phyloP scores from a whole-genome alignment of 1,140 invertebrate genomes.

The Drosophila ficusphila region DNA sequence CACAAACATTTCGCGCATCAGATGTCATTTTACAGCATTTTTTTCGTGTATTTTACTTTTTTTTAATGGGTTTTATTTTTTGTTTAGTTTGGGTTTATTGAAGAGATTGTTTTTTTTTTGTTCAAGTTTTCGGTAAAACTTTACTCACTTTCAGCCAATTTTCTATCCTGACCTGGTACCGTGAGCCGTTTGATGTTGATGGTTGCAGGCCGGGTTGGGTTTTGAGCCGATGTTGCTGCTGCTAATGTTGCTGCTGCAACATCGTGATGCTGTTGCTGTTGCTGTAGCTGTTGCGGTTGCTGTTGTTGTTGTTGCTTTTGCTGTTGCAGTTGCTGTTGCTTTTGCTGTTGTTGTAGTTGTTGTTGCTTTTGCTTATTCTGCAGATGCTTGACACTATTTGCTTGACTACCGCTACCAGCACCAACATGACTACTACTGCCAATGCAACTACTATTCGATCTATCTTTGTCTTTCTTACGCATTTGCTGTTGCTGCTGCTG shows the following conservation, averaged over 20 bases:
- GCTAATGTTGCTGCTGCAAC: constrained; percentile 12
- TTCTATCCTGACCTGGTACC: constrained; percentile 83
- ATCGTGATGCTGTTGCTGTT: constrained; percentile 23
- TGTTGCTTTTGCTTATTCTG: constrained; percentile 76
- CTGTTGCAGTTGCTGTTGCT: constrained; percentile 24
- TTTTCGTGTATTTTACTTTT: constrained; percentile 60
- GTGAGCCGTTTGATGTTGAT: constrained; percentile 81
- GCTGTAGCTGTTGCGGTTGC: constrained; percentile 25
- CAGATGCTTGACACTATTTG: constrained; percentile 77
- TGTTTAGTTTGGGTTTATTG: constrained; percentile 53
- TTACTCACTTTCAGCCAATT: constrained; percentile 84
- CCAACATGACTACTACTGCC: constrained; percentile 66
- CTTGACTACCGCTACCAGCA: constrained; percentile 67
- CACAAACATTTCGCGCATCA: constrained; percentile 78
- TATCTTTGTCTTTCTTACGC: constrained; percentile 83
- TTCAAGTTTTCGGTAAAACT: constrained; percentile 77
- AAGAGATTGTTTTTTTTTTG: constrained; percentile 43
- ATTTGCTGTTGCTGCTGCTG: constrained; percentile 59
- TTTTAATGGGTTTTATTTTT: constrained; percentile 25
- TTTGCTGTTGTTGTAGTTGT: constrained; percentile 55
- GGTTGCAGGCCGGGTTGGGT: constrained; percentile 63
- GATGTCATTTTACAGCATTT: constrained; percentile 77
- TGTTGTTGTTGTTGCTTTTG: constrained; percentile 19
- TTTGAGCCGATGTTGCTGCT: constrained; percentile 44
- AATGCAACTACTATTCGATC: constrained; percentile 79